Base-by-base conservation (phyloP, 1,140 invertebrate species). In the Magallana angulata region DNA sequence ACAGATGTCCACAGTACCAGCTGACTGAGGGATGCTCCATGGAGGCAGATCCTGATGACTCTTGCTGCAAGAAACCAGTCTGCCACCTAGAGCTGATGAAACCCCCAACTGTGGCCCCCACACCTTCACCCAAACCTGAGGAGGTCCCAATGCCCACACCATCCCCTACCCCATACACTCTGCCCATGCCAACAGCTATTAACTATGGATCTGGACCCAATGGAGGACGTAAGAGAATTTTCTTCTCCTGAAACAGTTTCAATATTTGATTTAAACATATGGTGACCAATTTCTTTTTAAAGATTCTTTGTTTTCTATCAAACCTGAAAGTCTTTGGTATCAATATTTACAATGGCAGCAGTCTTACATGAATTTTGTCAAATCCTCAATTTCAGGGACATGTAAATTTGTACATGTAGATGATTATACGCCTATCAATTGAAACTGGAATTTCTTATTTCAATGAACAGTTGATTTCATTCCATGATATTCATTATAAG, bases 31-130 rank as follows among this genome's bases (percentile, higher is more conserved):
- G 90, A 30, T 91, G 91, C 85, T 57, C 59, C 18, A 85, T 91
- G 85, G 82, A 88, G n/a, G 82, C 85, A 12, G 90, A 90, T 59
- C 87, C 89, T 12, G 85, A 60, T 18, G 91, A 91, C 58, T 57
- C 85, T 14, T 91, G 91, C 86, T 91, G 91, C 84, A 88, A 90
- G 82, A 76, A 71, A 64, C 91, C 91, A 16, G 48, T 84, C 36
- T 91, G 91, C 86, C 64, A 76, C 58, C 68, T 57, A 57, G 71
- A 88, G 30, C 85, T 71, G 12, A 82, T 86, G 68, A 81, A 58
- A 76, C 71, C 68, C 71, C 85, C 90, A 18, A 60, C 85, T n/a
- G 58, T 87, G 1, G 85, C 68, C 57, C 82, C 84, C 56, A 90
- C 88, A 12, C 62, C 62, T 12, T 24, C 84, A 58, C 87, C 89